Evolutionary conservation across 2,797 vertebrate genomes (phyloP), one percentile per base, ranked within the genome.

Genomic region (Lepus townsendii): DNA sequence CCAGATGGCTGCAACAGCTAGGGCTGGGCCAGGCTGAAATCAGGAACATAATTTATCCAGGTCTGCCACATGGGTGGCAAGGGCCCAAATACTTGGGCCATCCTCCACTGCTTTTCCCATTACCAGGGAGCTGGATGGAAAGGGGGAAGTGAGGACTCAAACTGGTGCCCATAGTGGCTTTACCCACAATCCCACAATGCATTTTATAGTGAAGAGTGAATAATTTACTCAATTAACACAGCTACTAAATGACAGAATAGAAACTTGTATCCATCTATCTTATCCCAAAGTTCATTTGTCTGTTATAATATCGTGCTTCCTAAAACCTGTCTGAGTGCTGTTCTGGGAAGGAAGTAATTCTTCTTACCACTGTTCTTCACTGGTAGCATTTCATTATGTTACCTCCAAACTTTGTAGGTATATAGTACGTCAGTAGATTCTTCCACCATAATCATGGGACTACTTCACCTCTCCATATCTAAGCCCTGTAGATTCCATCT

Each of bases 171-270:
- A 57, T 57, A 20, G 54, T 57, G 54, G 54, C 54, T 57, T 57
- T 57, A 20, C 54, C 54, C 54, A 57, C 54, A 16, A 17, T 20
- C 14, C 54, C 54, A 16, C 54, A 57, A 57, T 57, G 54, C 54
- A n/a, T 90, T 94, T 73, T 84, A 60, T 86, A 91, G 62, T 72
- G 60, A 72, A 82, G 19, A 20, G 1, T 68, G 35, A 93, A 14
- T 83, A 83, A 7, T 88, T 96, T 94, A 26, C 66, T 26, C 26
- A 92, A 50, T 84, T 93, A 69, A 65, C 13, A 27, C 32, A 26
- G n/a, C 62, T 77, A 38, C 50, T 75, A 76, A 84, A 60, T 92
- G 52, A 83, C 27, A 89, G 78, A 66, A 26, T 1, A 85, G 1
- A 20, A 83, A 17, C 68, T 88, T 91, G 7, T 2, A 78, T 30